Evolutionary conservation across 1,140 invertebrate species (phyloP).

Genomic region (Magallana ariakensis): DNA sequence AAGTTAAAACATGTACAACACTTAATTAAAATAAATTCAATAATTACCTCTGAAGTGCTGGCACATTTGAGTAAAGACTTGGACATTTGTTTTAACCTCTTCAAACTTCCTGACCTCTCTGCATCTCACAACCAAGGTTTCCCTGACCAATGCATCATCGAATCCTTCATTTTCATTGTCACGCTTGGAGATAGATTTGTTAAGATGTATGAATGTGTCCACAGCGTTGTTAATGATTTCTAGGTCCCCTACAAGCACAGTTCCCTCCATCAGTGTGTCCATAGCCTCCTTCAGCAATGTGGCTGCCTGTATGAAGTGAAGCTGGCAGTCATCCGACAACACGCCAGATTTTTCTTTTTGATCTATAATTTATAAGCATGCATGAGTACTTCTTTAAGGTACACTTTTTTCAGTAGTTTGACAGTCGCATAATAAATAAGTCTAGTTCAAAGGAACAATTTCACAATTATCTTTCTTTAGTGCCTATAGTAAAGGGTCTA

Average conservation of each 20-base stretch:
- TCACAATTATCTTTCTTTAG: no score
- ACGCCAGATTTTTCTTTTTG: conserved; percentile 22
- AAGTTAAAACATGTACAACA: no score
- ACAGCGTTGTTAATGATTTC: not conserved
- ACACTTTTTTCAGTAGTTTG: no score
- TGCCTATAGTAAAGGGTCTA: no score
- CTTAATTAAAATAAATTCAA: not conserved
- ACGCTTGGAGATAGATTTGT: not conserved
- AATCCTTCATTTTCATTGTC: not conserved
- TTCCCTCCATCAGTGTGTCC: not conserved
- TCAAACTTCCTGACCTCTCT: conserved; percentile 5
- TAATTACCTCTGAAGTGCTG: conserved; percentile 2
- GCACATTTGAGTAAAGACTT: not conserved
- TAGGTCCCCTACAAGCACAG: not conserved
- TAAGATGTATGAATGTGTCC: not conserved
- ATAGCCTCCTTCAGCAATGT: not conserved
- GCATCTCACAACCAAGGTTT: not conserved
- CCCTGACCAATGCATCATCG: not conserved
- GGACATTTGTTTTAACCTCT: not conserved
- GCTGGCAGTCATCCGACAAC: not conserved
- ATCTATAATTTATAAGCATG: not conserved
- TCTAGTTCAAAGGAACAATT: no score
- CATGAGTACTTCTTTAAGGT: no score
- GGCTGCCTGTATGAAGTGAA: conserved; percentile 13
- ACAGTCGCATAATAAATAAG: no score